A percentile compares a stretch with the other conserved stretches of the same genome.
Evolutionary conservation across 2,113 vertebrate species (phyloP).

Genomic region (Dromas ardeola): DNA sequence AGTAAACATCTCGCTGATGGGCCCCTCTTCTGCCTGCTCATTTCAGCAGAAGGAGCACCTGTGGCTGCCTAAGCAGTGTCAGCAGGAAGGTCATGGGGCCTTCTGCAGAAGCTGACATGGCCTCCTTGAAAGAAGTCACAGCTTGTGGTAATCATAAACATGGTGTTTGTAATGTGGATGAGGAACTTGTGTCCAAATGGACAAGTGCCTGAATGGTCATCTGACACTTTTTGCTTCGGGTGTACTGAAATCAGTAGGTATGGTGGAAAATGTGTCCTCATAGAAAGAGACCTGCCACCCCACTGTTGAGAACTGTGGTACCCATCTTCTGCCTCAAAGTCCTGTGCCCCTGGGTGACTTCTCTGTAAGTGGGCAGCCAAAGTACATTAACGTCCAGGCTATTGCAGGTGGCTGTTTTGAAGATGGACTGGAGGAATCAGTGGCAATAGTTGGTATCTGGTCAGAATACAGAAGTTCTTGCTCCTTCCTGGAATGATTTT

Average conservation of each 20-base stretch:
- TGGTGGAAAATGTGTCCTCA: not conserved
- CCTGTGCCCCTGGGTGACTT: not conserved
- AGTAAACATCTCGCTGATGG: not conserved
- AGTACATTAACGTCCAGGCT: not conserved
- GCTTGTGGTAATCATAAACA: not conserved
- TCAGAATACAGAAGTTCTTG: not conserved
- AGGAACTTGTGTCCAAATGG: not conserved
- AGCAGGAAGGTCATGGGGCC: accelerated
- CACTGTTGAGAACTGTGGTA: not conserved
- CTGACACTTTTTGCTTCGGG: accelerated
- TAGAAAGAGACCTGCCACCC: not conserved
- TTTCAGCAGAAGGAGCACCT: not conserved
- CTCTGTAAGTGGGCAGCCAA: not conserved
- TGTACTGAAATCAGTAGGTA: not conserved
- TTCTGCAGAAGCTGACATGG: not conserved
- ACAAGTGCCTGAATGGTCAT: not conserved
- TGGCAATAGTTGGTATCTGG: not conserved
- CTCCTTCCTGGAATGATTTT: not conserved
- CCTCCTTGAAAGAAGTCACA: not conserved
- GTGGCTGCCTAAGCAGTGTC: accelerated
- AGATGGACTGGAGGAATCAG: not conserved
- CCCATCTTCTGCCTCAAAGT: not conserved
- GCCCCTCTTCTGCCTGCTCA: not conserved
- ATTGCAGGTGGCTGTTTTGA: not conserved
- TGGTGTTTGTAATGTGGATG: accelerated